A percentile compares a stretch with the other conserved stretches of the same genome.
phyloP scores from a whole-genome alignment of 2,113 vertebrate species.

The Notechis scutatus region DNA sequence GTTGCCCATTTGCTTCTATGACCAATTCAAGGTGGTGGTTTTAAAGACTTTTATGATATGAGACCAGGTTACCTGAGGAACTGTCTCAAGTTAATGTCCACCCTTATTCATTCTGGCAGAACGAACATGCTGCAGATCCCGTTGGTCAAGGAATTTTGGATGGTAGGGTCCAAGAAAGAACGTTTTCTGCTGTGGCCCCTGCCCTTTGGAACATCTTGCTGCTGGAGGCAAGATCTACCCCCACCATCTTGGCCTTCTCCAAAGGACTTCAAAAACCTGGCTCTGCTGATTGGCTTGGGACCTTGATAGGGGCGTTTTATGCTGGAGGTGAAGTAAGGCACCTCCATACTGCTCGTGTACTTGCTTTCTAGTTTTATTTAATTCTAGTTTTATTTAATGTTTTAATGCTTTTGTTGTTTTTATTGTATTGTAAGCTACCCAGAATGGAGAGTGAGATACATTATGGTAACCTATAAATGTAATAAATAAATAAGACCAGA shows the following conservation, averaged over 20 bases:
- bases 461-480: neutral
- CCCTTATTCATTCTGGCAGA: neutral
- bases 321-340: neutral
- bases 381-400: too few species aligned
- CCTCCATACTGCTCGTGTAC: neutral
- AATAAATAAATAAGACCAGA: neutral
- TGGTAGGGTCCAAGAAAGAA: neutral
- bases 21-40: neutral
- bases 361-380: neutral
- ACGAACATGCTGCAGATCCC: neutral
- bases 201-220: neutral
- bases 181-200: too few species aligned
- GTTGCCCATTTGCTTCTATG: neutral
- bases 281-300: neutral
- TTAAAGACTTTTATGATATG: neutral
- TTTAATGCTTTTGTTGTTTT: neutral
- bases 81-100: neutral
- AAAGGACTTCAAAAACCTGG: neutral
- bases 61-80: neutral
- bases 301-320: neutral
- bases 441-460: neutral
- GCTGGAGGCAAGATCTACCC: neutral
- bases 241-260: neutral
- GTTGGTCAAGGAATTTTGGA: neutral
- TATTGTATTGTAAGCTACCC: neutral